phyloP scores from a whole-genome alignment of 2,797 vertebrate species.

The Melopsittacus undulatus region DNA sequence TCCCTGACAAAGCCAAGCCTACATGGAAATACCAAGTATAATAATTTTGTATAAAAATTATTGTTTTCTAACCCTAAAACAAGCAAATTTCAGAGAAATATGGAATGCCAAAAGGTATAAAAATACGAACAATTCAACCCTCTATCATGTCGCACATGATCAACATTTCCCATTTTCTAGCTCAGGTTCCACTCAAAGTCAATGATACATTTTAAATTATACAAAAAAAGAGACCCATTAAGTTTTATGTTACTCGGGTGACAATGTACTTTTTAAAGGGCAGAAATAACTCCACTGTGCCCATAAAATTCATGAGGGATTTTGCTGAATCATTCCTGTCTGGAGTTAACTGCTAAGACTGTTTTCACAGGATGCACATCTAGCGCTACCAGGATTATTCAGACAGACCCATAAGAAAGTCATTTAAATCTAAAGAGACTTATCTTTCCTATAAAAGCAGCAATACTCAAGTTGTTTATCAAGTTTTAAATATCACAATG shows the following conservation, averaged over 20 bases:
- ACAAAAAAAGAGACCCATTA: not conserved
- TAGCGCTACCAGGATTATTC: not conserved
- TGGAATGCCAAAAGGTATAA: not conserved
- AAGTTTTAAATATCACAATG: not conserved
- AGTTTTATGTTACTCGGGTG: not conserved
- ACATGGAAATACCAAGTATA: not conserved
- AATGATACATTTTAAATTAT: not conserved
- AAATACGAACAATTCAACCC: not conserved
- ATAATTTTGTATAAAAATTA: not conserved
- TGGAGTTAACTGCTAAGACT: not conserved
- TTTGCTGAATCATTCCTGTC: not conserved
- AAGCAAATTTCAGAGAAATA: not conserved
- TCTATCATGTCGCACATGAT: not conserved
- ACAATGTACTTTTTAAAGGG: not conserved
- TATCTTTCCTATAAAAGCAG: not conserved
- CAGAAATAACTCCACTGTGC: not conserved
- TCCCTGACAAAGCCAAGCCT: conserved; percentile 4
- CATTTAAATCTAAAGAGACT: not conserved
- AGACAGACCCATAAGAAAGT: not conserved
- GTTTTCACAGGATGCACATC: not conserved
- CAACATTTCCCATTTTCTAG: not conserved
- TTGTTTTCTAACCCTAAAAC: not conserved
- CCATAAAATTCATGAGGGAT: not conserved
- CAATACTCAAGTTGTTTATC: not conserved
- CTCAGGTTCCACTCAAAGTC: not conserved